These are phyloP conservation scores for Chrysolina oricalcia DNA, from an alignment of 2,888 invertebrate genomes.

Conservation along the genomic window DNA sequence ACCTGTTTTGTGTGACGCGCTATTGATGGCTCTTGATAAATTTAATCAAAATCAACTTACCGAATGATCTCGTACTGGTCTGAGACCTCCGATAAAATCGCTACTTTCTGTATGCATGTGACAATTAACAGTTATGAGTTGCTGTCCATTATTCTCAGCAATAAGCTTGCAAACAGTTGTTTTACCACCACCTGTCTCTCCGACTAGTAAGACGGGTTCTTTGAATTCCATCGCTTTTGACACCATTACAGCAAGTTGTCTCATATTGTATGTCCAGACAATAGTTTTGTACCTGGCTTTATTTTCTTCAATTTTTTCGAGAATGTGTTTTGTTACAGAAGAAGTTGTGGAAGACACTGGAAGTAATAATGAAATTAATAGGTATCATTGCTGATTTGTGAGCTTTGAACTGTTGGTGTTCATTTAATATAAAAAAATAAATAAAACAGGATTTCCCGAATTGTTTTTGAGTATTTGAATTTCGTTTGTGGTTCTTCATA, in stretches of 20 bases:
- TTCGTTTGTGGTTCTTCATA: too few relatives aligned
- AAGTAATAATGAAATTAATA: constrained; percentile 28
- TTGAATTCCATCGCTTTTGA: constrained; percentile 91
- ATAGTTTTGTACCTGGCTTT: constrained; percentile 82
- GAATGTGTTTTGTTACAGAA: constrained; percentile 81
- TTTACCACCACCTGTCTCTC: constrained; percentile 98
- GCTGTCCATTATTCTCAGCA: constrained; percentile 79
- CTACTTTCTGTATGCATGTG: constrained; percentile 99
- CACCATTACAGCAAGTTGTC: constrained; percentile 84
- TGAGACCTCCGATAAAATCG: constrained; percentile 95
- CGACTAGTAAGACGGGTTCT: constrained; percentile 96
- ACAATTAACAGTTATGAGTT: constrained; percentile 91
- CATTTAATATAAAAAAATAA: too few relatives aligned
- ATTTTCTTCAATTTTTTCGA: constrained; percentile 77
- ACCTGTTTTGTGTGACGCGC: background rate
- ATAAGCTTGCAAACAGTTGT: constrained; percentile 95
- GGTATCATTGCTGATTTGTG: too few relatives aligned
- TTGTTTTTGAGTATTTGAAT: too few relatives aligned
- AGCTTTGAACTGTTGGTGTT: too few relatives aligned
- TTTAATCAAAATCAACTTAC: constrained; percentile 53
- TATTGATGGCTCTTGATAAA: background rate
- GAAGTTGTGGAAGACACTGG: constrained; percentile 80
- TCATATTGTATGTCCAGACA: constrained; percentile 96
- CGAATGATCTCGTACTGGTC: constrained; percentile 85
- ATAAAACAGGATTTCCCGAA: too few relatives aligned